Percentiles rank a stretch among this genome's conserved stretches.
These are phyloP conservation scores for Calonectris borealis DNA, from an alignment of 2,113 vertebrate genomes.

Conservation along the genomic window DNA sequence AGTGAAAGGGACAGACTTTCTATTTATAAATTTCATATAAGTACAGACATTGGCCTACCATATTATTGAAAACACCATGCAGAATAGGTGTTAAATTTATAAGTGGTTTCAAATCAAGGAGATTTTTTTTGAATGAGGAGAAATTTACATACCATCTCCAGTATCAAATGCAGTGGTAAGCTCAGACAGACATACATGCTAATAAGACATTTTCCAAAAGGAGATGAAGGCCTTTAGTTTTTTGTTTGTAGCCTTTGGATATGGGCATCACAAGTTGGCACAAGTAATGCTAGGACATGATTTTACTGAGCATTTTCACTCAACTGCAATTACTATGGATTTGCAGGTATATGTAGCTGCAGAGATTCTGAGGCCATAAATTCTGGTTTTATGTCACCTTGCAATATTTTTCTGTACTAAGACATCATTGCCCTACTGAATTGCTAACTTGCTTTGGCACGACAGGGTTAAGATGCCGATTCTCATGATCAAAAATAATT, in stretches of 20 bases:
- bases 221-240: not conserved
- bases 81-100: not conserved
- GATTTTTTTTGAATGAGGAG: not conserved
- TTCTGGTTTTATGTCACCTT: not conserved
- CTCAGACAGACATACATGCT: not conserved
- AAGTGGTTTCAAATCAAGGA: not conserved
- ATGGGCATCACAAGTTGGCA: not conserved
- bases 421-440: not conserved
- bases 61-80: not conserved
- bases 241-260: not conserved
- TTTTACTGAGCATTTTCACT: not conserved
- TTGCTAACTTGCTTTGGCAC: not conserved
- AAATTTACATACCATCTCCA: not conserved
- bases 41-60: not conserved
- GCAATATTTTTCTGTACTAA: not conserved
- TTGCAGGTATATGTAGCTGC: not conserved
- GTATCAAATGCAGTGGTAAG: not conserved
- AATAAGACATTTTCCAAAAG: not conserved
- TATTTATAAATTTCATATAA: not conserved
- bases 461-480: not conserved
- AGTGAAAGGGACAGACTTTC: not conserved
- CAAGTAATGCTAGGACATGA: not conserved
- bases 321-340: not conserved
- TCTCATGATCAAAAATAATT: not conserved
- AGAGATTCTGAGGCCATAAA: not conserved